phyloP scores from a whole-genome alignment of 2,113 vertebrate genomes.

The Cyrtonyx montezumae region DNA sequence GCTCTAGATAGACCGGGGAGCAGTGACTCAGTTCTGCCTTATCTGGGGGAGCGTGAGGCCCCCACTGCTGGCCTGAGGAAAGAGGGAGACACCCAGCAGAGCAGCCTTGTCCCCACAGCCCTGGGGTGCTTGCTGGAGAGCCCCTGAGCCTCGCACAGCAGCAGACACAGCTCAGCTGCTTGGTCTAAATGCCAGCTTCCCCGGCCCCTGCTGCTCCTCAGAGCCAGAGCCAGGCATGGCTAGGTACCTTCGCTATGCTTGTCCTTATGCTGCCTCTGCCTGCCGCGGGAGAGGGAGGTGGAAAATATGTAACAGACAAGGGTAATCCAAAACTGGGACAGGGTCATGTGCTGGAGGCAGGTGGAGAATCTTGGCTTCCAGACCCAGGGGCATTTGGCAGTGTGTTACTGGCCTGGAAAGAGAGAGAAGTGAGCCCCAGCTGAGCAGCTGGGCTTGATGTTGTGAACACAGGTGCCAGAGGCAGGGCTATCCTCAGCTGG shows the following conservation, averaged over 20 bases:
- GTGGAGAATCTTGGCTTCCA: neutral
- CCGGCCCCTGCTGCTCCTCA: neutral
- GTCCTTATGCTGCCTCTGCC: neutral
- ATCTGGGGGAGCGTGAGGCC: neutral
- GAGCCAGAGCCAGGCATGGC: neutral
- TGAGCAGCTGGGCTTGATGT: neutral
- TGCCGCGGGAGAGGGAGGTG: neutral
- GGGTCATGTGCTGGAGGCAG: neutral
- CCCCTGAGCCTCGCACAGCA: neutral
- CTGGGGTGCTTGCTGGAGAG: fast-evolving
- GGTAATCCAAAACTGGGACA: neutral
- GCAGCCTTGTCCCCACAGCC: fast-evolving
- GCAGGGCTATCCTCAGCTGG: neutral
- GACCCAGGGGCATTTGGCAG: neutral
- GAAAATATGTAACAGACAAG: neutral
- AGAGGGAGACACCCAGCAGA: neutral
- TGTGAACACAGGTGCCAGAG: neutral
- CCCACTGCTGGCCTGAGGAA: neutral
- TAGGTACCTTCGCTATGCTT: neutral
- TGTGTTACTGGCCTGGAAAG: neutral
- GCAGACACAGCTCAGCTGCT: neutral
- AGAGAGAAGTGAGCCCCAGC: neutral
- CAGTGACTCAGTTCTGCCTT: neutral
- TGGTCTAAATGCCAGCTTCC: neutral
- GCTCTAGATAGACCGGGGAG: neutral